These are phyloP conservation scores for Pseudanteris insignis DNA, from an alignment of 2,888 invertebrate genomes.

Conservation along the genomic window DNA sequence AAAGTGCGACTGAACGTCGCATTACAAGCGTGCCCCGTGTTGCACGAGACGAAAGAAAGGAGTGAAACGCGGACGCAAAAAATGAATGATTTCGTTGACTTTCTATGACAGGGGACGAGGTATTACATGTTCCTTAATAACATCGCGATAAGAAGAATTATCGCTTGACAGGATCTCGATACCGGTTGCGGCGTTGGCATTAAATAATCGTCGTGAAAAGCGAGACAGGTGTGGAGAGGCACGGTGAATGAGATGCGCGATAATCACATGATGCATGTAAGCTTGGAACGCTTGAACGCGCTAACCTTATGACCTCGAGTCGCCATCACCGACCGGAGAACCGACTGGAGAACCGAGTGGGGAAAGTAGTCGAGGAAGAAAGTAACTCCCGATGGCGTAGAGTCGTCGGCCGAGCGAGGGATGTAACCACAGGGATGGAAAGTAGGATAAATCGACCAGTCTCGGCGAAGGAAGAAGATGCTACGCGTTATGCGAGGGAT, in stretches of 20 bases:
- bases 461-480: no score
- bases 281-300: slow-evolving; percentile 23
- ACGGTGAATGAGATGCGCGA: slow-evolving; percentile 17
- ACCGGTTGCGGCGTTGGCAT: slow-evolving; percentile 37
- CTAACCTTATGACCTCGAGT: slow-evolving; percentile 19
- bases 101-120: slow-evolving; percentile 16
- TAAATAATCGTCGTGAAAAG: slow-evolving; percentile 41
- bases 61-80: slow-evolving; percentile 4
- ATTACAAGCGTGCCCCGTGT: no score
- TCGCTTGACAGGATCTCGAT: slow-evolving; percentile 45
- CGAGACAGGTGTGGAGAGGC: slow-evolving; percentile 31
- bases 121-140: slow-evolving; percentile 40
- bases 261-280: slow-evolving; percentile 36
- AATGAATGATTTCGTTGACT: slow-evolving; percentile 27
- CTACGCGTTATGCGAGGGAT: no score
- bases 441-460: no score
- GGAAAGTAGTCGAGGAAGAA: not conserved
- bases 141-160: slow-evolving; percentile 41
- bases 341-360: not conserved
- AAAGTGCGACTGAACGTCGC: not conserved
- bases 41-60: not conserved
- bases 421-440: no score
- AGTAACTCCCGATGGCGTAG: no score
- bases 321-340: not conserved
- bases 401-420: no score